Base-by-base conservation (phyloP, 2,797 vertebrate species). In the Enteromius trimaculatus region DNA sequence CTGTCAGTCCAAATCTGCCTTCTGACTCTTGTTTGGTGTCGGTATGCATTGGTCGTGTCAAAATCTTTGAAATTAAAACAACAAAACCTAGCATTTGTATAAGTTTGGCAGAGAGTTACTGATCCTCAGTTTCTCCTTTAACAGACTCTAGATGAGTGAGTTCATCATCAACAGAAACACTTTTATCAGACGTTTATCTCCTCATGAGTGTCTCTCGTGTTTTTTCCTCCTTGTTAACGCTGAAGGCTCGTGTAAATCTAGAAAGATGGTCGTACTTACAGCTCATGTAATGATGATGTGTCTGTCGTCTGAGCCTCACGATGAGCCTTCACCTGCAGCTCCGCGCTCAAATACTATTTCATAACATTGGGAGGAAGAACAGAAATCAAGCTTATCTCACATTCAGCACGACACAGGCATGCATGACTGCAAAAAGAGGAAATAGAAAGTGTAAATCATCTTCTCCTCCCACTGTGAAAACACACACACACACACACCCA, bases 361-460 rank as follows among this genome's bases (percentile, higher is more conserved):
- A 47, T 1, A 16, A 34, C 68, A 10, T 19, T 6, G 21, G 7
- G 42, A n/a, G n/a, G 79, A 72, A 64, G 69, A 72, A 4, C 19
- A 37, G 9, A 37, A 34, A 23, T 62, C 53, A 11, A 71, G 29
- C 53, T 62, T 49, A 58, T 70, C 34, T 81, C 14, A 0, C 39
- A 11, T 13, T 19, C 29, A 62, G 34, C 39, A 49, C 14, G 8
- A 72, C 42, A 11, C 13, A 4, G 26, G 10, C 42, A 47, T 31
- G 79, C 68, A 49, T 62, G 26, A 49, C 19, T 23, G 69, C 9
- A 74, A 75, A 81, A 81, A 74, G 80, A 10, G 80, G 80, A 81
- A 81, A 64, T 11, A 81, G 55, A 81, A 74, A 51, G 17, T 71
- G 68, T 31, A 74, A 37, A 51, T 49, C 47, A 55, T 53, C 21